Conservation (phyloP, 2,113 vertebrate species). For the Ailuropoda melanoleuca region DNA sequence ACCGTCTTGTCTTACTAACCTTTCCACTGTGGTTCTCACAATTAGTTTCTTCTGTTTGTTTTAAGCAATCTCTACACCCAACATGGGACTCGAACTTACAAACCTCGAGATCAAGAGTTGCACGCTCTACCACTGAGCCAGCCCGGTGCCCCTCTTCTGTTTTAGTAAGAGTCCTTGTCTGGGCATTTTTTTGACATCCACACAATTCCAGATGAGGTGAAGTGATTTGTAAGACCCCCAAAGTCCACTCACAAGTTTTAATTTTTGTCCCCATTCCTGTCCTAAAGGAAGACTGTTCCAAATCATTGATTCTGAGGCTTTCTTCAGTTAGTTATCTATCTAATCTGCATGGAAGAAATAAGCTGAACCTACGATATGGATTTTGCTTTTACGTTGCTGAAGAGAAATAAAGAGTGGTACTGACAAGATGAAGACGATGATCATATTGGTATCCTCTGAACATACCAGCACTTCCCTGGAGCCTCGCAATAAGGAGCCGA, state of each 20-base stretch:
- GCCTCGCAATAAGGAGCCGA: neutral
- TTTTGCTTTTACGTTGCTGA: neutral
- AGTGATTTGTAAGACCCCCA: neutral
- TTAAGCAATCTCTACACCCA: neutral
- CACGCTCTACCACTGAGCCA: neutral
- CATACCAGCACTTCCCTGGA: neutral
- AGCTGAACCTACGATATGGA: accelerated
- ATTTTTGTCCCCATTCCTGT: neutral
- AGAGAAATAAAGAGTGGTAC: neutral
- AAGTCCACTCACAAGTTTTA: neutral
- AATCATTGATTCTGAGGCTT: neutral
- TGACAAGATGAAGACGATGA: neutral
- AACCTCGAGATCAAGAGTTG: neutral
- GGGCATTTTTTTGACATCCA: neutral
- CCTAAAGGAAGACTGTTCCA: neutral
- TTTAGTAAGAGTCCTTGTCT: neutral
- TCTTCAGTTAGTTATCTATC: neutral
- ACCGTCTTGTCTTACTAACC: neutral
- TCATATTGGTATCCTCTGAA: neutral
- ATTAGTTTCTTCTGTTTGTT: neutral
- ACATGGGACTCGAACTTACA: neutral
- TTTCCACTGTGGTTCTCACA: neutral
- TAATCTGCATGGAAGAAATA: neutral
- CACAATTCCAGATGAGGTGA: neutral
- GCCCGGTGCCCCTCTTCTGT: neutral